Evolutionary conservation across 2,797 vertebrate genomes (phyloP).

Genomic region (Picus viridis): DNA sequence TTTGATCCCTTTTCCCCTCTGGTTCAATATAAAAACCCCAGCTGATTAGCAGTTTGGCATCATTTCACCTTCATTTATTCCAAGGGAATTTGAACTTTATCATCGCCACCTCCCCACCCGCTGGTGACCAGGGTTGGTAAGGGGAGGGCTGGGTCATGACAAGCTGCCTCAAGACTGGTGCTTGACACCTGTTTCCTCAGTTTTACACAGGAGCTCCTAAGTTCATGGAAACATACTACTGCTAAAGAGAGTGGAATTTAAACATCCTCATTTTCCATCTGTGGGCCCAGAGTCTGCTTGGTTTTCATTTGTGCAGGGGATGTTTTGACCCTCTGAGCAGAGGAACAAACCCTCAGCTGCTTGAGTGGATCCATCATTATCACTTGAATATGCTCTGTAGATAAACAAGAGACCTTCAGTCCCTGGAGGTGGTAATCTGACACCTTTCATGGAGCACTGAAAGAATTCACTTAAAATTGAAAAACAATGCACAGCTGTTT

Average conservation of each 20-base stretch:
- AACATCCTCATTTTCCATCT: neutral
- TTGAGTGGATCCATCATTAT: slow-evolving; percentile 52
- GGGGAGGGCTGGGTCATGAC: too few relatives aligned
- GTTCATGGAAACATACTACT: fast-evolving
- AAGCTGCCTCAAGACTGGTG: neutral
- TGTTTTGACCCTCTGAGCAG: neutral
- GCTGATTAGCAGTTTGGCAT: too few relatives aligned
- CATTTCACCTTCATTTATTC: too few relatives aligned
- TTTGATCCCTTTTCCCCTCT: too few relatives aligned
- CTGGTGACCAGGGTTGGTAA: too few relatives aligned
- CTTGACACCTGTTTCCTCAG: neutral
- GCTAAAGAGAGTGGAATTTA: neutral
- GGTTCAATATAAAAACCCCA: too few relatives aligned
- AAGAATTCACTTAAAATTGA: slow-evolving; percentile 70
- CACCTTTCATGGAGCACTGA: slow-evolving; percentile 62
- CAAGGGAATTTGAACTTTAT: too few relatives aligned
- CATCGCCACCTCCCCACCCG: too few relatives aligned
- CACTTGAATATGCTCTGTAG: neutral
- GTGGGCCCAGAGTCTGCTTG: neutral
- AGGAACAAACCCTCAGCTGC: slow-evolving; percentile 46
- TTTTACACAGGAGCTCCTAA: neutral
- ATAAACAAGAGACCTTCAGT: slow-evolving; percentile 56
- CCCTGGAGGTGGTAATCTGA: slow-evolving; percentile 62
- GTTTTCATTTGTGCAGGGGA: neutral
- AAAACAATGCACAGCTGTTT: slow-evolving; percentile 69